Evolutionary conservation across 2,113 vertebrate species (phyloP), one percentile per base, ranked within the genome.

Genomic region (Antechinus flavipes): DNA sequence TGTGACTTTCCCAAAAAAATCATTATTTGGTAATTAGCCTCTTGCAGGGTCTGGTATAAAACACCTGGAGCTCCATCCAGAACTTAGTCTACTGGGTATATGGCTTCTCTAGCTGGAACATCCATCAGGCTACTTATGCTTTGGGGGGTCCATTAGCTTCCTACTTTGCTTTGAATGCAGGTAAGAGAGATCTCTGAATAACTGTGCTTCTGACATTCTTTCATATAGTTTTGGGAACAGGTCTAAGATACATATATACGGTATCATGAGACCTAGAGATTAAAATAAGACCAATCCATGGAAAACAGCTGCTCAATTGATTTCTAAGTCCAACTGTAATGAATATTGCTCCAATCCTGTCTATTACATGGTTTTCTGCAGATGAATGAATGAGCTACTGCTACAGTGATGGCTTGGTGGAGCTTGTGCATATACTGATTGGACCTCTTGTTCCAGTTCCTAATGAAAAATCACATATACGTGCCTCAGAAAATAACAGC

Each of bases 61-160:
- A 99, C 98, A 99, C 98, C 94, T 99, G 99, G 99, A 99, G 99
- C 53, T 99, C 99, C 52, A 99, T 99, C 94, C 99, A 99, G 99
- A 99, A 99, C 98, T 99, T 99, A 11, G 99, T 99, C 93, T 99
- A 98, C 55, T 98, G 98, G 84, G 99, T 99, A 54, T 99, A 98
- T 95, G 99, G 98, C 92, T 99, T 99, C 98, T 98, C 98, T 90
- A 98, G 99, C 97, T 99, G 99, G 92, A 99, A 99, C 98, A 99
- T 99, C 97, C 58, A 68, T 35, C 3, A 99, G 99, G 0, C 97
- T 99, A 8, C 98, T 99, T 53, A 99, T 99, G 91, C 98, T 99
- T 92, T 99, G 99, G 99, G 99, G 99, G 99, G 89, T 99, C 99
- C 91, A 99, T 99, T 95, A 99, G 99, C 10, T 99, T 98, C 98